Evolutionary conservation across 2,113 vertebrate species (phyloP), one percentile per base, ranked within the genome.

Genomic region (Gobio gobio): DNA sequence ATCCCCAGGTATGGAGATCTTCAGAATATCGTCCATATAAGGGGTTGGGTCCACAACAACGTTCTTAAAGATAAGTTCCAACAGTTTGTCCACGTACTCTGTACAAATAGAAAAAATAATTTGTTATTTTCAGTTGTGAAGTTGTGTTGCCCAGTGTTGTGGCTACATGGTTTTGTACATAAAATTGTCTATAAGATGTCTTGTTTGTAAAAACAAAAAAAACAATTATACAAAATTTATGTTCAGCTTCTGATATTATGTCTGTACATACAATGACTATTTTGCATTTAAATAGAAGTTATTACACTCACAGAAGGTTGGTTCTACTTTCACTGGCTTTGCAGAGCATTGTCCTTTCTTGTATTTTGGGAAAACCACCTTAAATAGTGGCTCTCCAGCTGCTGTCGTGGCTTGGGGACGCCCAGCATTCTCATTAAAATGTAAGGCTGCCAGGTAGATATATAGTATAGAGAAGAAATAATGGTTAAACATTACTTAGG

Each of bases 341-440:
- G 47, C 47, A 49, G 12, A 49, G 47, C 12, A 49, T 49, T 49
- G 47, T 49, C 12, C 12, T 49, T 49, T 49, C 47, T 49, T 49
- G 3, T 49, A 49, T 49, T 49, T 49, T 13, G 12, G 47, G 43
- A 49, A 49, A 13, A 49, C 47, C 47, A 49, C 58, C 59, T 63
- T 40, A 40, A 45, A 72, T 12, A 45, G 36, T 45, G 36, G 36
- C 20, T 72, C 20, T 3, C 36, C 68, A 43, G 40, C 40, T n/a
- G 36, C 40, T 45, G 68, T 72, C 0, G 20, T 72, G 33, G 68
- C 68, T 72, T 72, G 68, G 20, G 68, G 68, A 40, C 36, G 68
- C 8, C 20, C 36, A 45, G 36, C 36, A n/a, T 72, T 72, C 22
- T 72, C 68, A 45, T 72, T 73, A 45, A 73, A 73, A 73, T 73